Evolutionary conservation across 2,113 vertebrate genomes (phyloP), one percentile per base, ranked within the genome.

Genomic region (Tichodroma muraria): DNA sequence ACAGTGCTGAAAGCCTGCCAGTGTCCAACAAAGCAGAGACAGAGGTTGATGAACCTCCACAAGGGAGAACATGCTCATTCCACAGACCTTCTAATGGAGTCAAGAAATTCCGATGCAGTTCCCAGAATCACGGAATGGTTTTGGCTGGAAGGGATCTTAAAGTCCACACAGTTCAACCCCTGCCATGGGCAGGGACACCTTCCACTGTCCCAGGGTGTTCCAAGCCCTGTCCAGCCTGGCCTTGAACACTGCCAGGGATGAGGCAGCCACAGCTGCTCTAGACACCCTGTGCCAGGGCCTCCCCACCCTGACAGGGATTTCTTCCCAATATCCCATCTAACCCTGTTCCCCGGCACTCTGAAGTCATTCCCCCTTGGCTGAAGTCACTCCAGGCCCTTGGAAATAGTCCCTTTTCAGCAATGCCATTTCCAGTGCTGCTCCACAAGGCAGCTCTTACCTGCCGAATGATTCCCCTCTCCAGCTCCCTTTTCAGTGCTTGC

Each of bases 381-480:
- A 13, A n/a, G n/a, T n/a, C 63, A 49, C n/a, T 68, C 15, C 47
- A 49, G 54, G 30, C 17, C 27, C 21, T 19, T 37, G 47, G 20
- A 35, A 69, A 33, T 0, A 56, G 35, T 13, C 7, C 18, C 25
- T 61, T 13, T 28, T 33, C 38, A 76, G 40, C 12, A 54, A 35
- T 10, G 15, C 22, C 25, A 13, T 10, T 20, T 38, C 9, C 53
- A 54, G 45, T 4, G 38, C 78, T 37, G 30, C n/a, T 63, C 49
- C 37, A 8, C 44, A 52, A 61, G 63, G 78, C 17, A 56, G 3
- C 60, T 44, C 89, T 96, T 89, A 99, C 99, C 99, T 99, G 99
- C 93, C 98, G 98, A 73, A 99, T 99, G 56, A 98, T 97, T 11
- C 99, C 99, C 59, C 98, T 98, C 96, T 99, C 98, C 95, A 99